These are phyloP conservation scores for Zosterops lateralis DNA, from an alignment of 2,113 vertebrate genomes.

Conservation along the genomic window DNA sequence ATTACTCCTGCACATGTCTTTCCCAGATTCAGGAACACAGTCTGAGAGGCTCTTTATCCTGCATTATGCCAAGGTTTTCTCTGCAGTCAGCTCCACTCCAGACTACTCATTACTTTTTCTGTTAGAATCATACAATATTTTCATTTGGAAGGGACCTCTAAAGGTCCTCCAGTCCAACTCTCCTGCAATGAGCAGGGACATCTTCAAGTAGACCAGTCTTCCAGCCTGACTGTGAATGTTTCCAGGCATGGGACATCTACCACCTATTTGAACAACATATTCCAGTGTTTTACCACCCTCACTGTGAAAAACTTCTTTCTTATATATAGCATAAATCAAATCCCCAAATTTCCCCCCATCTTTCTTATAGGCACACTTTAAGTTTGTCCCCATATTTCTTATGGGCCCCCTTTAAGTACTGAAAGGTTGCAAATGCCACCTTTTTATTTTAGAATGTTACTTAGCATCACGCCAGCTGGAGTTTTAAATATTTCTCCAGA, in stretches of 20 bases:
- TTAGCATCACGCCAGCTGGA: background rate
- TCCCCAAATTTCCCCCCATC: background rate
- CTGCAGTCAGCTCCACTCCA: background rate
- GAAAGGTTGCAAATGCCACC: background rate
- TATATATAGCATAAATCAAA: background rate
- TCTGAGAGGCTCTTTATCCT: background rate
- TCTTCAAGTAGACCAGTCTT: background rate
- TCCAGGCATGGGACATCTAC: background rate
- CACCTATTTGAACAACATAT: background rate
- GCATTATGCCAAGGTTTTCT: background rate
- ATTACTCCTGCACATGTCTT: background rate
- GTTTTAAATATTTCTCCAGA: constrained; percentile 36
- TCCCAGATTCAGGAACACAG: background rate
- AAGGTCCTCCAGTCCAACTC: background rate
- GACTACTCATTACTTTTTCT: background rate
- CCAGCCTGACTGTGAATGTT: background rate
- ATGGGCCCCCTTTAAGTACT: background rate
- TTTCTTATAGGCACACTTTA: background rate
- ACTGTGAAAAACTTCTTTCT: background rate
- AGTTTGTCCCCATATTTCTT: background rate
- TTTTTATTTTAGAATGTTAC: constrained; percentile 32
- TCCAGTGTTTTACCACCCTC: background rate
- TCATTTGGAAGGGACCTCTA: background rate
- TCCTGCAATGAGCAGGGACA: background rate
- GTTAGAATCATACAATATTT: background rate